phyloP scores from a whole-genome alignment of 2,113 vertebrate genomes.

The Sinocyclocheilus maitianheensis region DNA sequence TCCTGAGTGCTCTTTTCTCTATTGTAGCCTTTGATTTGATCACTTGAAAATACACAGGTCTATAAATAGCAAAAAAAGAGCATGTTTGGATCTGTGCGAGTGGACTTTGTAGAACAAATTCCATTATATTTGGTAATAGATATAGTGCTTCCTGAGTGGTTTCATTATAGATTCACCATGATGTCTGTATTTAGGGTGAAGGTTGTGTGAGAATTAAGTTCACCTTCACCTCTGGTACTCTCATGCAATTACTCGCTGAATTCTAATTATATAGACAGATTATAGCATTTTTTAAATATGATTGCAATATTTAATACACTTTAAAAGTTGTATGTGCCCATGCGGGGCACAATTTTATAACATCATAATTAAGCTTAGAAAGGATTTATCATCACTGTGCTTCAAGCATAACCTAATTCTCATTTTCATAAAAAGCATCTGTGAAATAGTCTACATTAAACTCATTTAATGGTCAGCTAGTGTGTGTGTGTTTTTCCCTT shows the following conservation, averaged over 20 bases:
- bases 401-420: conserved; percentile 80
- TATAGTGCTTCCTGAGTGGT: conserved; percentile 51
- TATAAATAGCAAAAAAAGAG: conserved; percentile 39
- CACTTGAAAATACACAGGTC: conserved; percentile 37
- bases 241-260: conserved; percentile 77
- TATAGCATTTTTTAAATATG: conserved; percentile 81
- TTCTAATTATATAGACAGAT: conserved; percentile 83
- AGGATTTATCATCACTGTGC: conserved; percentile 78
- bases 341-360: conserved; percentile 70
- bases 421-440: conserved; percentile 81
- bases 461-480: conserved; percentile 68
- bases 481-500: conserved; percentile 32
- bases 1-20: conserved; percentile 48
- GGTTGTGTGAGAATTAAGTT: conserved; percentile 74
- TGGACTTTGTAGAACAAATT: conserved; percentile 52
- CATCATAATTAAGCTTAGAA: conserved; percentile 81
- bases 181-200: conserved; percentile 70
- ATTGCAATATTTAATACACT: conserved; percentile 84
- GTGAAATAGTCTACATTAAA: conserved; percentile 77
- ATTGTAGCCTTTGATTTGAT: conserved; percentile 50
- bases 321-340: conserved; percentile 79
- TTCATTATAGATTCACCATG: conserved; percentile 53
- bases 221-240: conserved; percentile 79
- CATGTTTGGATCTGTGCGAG: conserved; percentile 32
- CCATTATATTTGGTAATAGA: conserved; percentile 57